Conservation (phyloP, 2,888 invertebrate genomes). For the Gasteruption jaculator region DNA sequence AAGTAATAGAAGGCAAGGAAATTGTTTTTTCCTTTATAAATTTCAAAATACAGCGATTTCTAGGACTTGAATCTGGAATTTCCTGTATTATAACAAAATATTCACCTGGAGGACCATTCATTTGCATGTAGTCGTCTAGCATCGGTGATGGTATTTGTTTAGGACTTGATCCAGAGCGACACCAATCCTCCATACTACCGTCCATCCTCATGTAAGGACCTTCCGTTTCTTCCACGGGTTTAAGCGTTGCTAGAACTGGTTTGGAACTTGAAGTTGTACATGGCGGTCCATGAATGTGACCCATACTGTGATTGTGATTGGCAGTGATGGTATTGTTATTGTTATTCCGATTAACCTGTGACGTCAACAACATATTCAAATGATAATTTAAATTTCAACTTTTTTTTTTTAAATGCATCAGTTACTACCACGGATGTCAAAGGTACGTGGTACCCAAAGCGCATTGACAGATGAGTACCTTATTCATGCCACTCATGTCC, state of each 20-base stretch:
- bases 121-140: slow-evolving; percentile 50
- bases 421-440: no score
- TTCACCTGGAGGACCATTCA: slow-evolving; percentile 48
- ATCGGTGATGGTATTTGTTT: slow-evolving; percentile 49
- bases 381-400: not conserved
- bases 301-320: slow-evolving; percentile 48
- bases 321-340: slow-evolving; percentile 48
- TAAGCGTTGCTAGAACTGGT: slow-evolving; percentile 43
- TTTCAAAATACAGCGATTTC: no score
- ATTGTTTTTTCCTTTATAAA: no score
- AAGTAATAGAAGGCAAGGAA: no score
- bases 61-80: no score
- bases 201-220: slow-evolving; percentile 49
- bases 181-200: slow-evolving; percentile 41
- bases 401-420: no score
- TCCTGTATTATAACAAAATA: not conserved
- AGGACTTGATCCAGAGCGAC: slow-evolving; percentile 44
- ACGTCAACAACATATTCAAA: slow-evolving; percentile 17
- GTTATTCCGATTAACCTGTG: slow-evolving; percentile 46
- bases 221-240: slow-evolving; percentile 48
- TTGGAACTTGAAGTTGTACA: slow-evolving; percentile 37
- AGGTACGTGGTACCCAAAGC: not conserved
- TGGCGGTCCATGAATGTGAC: slow-evolving; percentile 30
- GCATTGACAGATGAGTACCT: slow-evolving; percentile 28
- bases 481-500: slow-evolving; percentile 48